phyloP scores from a whole-genome alignment of 2,797 vertebrate genomes.

The Scolopax bukidnonensis region DNA sequence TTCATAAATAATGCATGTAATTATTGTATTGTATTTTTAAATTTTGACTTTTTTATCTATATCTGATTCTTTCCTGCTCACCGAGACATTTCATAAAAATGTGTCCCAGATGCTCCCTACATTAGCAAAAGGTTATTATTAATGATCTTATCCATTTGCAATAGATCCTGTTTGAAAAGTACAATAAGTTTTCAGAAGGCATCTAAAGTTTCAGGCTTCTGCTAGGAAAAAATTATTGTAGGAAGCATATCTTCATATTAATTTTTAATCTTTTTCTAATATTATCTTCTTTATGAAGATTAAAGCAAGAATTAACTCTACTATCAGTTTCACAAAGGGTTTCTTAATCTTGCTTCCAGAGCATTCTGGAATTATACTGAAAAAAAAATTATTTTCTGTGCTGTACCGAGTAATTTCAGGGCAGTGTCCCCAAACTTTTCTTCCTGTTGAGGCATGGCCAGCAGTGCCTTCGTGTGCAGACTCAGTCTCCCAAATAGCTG shows the following conservation, averaged over 20 bases:
- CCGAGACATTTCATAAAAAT: not conserved
- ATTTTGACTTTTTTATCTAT: not conserved
- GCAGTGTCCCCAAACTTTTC: not conserved
- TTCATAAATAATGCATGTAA: not conserved
- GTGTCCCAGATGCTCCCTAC: not conserved
- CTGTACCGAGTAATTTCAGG: not conserved
- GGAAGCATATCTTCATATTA: not conserved
- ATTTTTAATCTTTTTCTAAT: conserved; percentile 40
- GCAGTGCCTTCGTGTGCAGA: not conserved
- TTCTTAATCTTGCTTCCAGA: conserved; percentile 17
- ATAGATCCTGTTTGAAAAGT: conserved; percentile 6
- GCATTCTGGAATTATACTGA: not conserved
- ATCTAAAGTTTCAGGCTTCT: conserved; percentile 12
- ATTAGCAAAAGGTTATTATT: not conserved
- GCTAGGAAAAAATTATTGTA: not conserved
- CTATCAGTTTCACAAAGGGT: not conserved
- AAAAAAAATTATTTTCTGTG: not conserved
- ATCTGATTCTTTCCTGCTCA: not conserved
- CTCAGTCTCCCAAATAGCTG: not conserved
- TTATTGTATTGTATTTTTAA: not conserved
- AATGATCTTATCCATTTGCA: not conserved
- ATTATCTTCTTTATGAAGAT: conserved; percentile 30
- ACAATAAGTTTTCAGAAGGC: not conserved
- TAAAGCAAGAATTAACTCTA: conserved; percentile 16
- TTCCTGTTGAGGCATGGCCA: not conserved